phyloP scores from a whole-genome alignment of 2,797 vertebrate species.

The Lagocephalus sceleratus region DNA sequence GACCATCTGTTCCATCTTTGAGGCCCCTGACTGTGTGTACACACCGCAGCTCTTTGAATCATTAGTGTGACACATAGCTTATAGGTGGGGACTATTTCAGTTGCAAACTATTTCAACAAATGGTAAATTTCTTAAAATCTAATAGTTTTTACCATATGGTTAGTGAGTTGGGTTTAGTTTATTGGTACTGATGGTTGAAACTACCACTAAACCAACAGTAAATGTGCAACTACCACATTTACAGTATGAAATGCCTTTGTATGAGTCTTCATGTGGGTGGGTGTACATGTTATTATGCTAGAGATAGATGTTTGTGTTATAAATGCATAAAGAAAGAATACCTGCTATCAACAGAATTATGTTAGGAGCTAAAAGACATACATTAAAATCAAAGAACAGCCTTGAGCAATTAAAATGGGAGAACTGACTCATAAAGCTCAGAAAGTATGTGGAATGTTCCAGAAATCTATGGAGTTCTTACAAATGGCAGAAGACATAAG shows the following conservation, averaged over 20 bases:
- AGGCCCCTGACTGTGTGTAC: constrained; percentile 30
- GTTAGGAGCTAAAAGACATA: constrained; percentile 34
- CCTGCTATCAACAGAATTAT: constrained; percentile 42
- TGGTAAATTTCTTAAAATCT: constrained; percentile 1
- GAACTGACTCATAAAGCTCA: constrained; percentile 41
- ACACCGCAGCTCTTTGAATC: constrained; percentile 58
- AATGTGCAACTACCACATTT: too few species aligned
- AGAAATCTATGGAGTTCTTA: constrained; percentile 24
- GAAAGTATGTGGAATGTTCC: constrained; percentile 50
- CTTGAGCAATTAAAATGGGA: constrained; percentile 54
- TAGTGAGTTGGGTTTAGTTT: too few species aligned
- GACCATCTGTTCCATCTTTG: constrained; percentile 46
- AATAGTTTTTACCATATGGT: constrained; percentile 9
- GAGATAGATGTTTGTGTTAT: constrained; percentile 6
- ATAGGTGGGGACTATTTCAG: constrained; percentile 10
- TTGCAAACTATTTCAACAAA: constrained; percentile 33
- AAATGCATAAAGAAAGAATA: constrained; percentile 23
- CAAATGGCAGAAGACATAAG: constrained; percentile 40
- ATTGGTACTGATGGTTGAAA: not conserved
- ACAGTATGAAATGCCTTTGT: too few species aligned
- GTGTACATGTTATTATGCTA: not conserved
- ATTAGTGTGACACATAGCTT: constrained; percentile 34
- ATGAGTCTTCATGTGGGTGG: too few species aligned
- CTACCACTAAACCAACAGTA: not conserved
- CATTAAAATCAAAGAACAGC: constrained; percentile 45